Base-by-base conservation (phyloP, 2,797 vertebrate genomes). In the Sebastes nivosus region DNA sequence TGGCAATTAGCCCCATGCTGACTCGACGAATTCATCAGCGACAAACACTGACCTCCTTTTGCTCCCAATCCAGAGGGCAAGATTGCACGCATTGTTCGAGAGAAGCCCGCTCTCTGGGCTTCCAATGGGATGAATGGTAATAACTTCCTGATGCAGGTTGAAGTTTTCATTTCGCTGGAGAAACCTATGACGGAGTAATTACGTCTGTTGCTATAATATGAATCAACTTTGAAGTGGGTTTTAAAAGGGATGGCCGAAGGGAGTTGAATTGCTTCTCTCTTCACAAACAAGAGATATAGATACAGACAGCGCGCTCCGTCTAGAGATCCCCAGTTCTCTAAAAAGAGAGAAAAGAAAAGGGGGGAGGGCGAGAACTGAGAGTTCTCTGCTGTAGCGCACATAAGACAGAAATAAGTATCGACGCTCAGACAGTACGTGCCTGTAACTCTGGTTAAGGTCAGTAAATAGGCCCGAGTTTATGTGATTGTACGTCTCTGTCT, bases 1-100 rank as follows among this genome's bases (percentile, higher is more conserved):
- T 79, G 80, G 85, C 92, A 93, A 93, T 93, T 94, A 93, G 90
- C 87, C 89, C 79, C 83, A 75, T 11, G 92, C 92, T 93, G 92
- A 94, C 90, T 87, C 77, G 2, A 68, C 89, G 81, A 78, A 88
- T 88, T 87, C 87, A 85, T 87, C 90, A 89, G 85, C 52, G 85
- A 85, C 88, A 87, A 50, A 86, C 67, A 29, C 38, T 89, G 85
- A 90, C 89, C 93, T 91, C 85, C 77, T 87, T 84, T 65, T 87
- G 85, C 87, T 90, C 90, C 85, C 83, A 68, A 89, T 86, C 81
- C 84, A 83, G 81, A 84, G 89, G 88, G 81, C 83, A 67, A 67
- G 72, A 82, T 76, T 42, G 2, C 76, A 14, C 61, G 57, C 83
- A 79, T 79, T 80, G 84, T 88, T 63, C 30, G 72, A 77, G 67